Percentiles rank a stretch among this genome's conserved stretches.
Conservation (phyloP, 2,113 vertebrate species). For the Pseudopipra pipra region DNA sequence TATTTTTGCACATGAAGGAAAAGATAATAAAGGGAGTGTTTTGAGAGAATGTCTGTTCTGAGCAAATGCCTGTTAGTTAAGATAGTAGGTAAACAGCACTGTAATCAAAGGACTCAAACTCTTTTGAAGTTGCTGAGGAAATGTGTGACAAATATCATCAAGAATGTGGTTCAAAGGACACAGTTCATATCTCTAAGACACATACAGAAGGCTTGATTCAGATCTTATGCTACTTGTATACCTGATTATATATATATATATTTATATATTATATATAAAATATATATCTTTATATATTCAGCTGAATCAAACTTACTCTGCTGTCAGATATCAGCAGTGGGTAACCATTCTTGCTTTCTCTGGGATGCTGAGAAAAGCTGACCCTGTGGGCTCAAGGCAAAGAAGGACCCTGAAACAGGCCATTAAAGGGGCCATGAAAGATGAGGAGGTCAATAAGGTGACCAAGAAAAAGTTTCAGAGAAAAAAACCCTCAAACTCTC, state of each 20-base stretch:
- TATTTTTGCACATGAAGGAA: background rate
- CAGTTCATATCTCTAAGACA: background rate
- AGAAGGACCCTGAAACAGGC: background rate
- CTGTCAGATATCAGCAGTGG: background rate
- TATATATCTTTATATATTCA: background rate
- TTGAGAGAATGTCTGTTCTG: constrained; percentile 18
- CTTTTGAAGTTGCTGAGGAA: constrained; percentile 60
- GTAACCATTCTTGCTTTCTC: background rate
- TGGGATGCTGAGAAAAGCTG: background rate
- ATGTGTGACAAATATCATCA: constrained; percentile 35
- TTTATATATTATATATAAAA: too few relatives aligned
- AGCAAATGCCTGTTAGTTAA: constrained; percentile 26
- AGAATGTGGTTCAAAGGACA: constrained; percentile 50
- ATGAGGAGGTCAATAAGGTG: background rate
- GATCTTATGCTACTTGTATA: background rate
- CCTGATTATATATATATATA: background rate
- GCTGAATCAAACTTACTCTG: background rate
- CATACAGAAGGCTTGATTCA: background rate
- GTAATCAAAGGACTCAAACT: constrained; percentile 41
- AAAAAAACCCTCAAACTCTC: background rate
- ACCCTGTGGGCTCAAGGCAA: background rate
- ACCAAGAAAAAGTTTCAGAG: background rate
- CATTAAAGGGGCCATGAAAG: background rate
- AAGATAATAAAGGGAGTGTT: constrained; percentile 25
- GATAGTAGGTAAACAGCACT: background rate